A percentile compares a stretch with the other conserved stretches of the same genome.
phyloP scores from a whole-genome alignment of 2,888 invertebrate genomes.

The Nomada fabriciana region DNA sequence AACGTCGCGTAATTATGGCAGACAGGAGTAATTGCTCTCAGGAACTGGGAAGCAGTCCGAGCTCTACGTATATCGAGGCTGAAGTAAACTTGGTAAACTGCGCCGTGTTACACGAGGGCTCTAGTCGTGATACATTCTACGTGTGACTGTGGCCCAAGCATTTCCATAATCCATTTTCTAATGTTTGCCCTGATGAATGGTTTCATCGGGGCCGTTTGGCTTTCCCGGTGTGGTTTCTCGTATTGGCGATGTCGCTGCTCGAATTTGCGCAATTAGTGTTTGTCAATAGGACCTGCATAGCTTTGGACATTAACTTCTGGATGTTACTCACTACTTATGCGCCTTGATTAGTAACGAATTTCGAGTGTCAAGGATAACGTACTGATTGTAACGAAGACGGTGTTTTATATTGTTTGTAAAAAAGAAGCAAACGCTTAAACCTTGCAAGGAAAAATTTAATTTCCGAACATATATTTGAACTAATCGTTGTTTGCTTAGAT shows the following conservation, averaged over 20 bases:
- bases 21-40: slow-evolving; percentile 71
- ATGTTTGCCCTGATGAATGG: neutral
- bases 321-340: too few species aligned
- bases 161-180: slow-evolving; percentile 56
- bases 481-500: too few species aligned
- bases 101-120: slow-evolving; percentile 32
- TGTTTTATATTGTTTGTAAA: too few species aligned
- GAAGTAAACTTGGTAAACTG: slow-evolving; percentile 58
- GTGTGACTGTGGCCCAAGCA: neutral
- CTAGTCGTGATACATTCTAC: slow-evolving; percentile 14
- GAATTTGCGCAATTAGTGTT: neutral
- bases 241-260: neutral
- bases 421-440: too few species aligned
- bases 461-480: too few species aligned
- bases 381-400: too few species aligned
- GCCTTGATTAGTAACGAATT: too few species aligned
- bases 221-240: neutral
- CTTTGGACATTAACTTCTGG: too few species aligned
- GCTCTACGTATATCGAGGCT: slow-evolving; percentile 57
- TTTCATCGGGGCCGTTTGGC: neutral
- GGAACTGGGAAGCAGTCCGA: slow-evolving; percentile 67
- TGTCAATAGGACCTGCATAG: neutral
- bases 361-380: too few species aligned
- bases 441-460: too few species aligned
- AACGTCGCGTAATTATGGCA: slow-evolving; percentile 68